A percentile compares a stretch with the other conserved stretches of the same genome.
phyloP scores from a whole-genome alignment of 2,888 invertebrate genomes.

The Chrysotoxum bicinctum region DNA sequence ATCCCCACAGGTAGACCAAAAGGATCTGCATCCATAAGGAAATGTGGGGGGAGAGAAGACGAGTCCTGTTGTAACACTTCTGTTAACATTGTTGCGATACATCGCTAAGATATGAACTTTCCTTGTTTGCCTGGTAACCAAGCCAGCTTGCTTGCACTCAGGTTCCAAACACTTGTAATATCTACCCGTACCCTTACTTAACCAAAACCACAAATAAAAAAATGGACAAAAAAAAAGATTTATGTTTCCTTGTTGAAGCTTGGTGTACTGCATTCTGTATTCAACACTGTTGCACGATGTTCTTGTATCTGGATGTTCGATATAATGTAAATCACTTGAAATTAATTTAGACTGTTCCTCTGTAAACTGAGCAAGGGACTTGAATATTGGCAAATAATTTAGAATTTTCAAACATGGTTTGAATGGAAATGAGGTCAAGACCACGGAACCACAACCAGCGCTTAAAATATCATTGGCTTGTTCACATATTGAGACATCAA shows the following conservation, averaged over 20 bases:
- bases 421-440: slow-evolving; percentile 41
- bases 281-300: slow-evolving; percentile 61
- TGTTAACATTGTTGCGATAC: slow-evolving; percentile 65
- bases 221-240: slow-evolving; percentile 7
- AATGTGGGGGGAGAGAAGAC: background rate
- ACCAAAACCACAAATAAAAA: background rate
- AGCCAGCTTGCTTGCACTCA: background rate
- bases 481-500: slow-evolving; percentile 32
- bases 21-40: slow-evolving; percentile 27
- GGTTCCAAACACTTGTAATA: slow-evolving; percentile 47
- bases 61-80: slow-evolving; percentile 68
- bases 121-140: slow-evolving; percentile 32
- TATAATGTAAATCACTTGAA: slow-evolving; percentile 70
- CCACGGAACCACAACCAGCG: background rate
- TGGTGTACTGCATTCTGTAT: slow-evolving; percentile 43
- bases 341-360: slow-evolving; percentile 42
- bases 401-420: slow-evolving; percentile 1
- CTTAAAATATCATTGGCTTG: background rate
- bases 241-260: slow-evolving; percentile 49
- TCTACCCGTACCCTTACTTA: slow-evolving; percentile 35
- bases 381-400: background rate
- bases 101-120: slow-evolving; percentile 56
- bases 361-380: background rate
- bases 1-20: background rate
- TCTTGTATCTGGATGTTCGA: slow-evolving; percentile 67